Evolutionary conservation across 2,113 vertebrate genomes (phyloP).

Genomic region (Azemiops feae): DNA sequence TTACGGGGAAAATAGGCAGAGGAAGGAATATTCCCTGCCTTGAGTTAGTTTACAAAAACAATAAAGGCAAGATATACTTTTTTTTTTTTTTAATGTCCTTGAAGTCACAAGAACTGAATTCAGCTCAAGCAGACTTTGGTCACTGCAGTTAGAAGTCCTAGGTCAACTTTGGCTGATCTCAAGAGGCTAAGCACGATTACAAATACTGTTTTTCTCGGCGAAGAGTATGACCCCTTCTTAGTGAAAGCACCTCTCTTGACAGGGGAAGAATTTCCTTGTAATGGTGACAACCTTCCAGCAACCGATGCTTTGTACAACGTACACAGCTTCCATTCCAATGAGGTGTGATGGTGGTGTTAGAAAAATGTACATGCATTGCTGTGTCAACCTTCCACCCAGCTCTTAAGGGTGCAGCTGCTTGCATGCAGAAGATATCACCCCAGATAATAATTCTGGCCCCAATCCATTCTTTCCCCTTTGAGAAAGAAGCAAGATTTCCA

Average conservation of each 20-base stretch:
- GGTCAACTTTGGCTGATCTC: neutral
- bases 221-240: conserved; percentile 10
- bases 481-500: fast-evolving
- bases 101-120: neutral
- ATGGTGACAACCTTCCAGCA: conserved; percentile 6
- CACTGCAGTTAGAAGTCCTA: neutral
- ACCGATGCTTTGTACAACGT: conserved; percentile 26
- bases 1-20: neutral
- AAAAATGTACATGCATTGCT: conserved; percentile 44
- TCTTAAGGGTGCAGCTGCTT: neutral
- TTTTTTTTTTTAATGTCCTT: neutral
- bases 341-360: conserved; percentile 45
- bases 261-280: neutral
- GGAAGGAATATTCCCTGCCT: neutral
- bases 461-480: neutral
- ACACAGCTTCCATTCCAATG: conserved; percentile 37
- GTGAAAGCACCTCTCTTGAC: conserved; percentile 4
- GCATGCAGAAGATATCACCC: neutral
- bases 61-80: neutral
- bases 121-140: neutral
- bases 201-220: conserved; percentile 7
- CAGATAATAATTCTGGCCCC: neutral
- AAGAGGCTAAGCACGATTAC: neutral
- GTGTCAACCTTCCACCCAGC: conserved; percentile 29
- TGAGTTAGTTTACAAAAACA: neutral